These are phyloP conservation scores for Eupithecia subumbrata DNA, from an alignment of 2,888 invertebrate genomes.

Conservation along the genomic window DNA sequence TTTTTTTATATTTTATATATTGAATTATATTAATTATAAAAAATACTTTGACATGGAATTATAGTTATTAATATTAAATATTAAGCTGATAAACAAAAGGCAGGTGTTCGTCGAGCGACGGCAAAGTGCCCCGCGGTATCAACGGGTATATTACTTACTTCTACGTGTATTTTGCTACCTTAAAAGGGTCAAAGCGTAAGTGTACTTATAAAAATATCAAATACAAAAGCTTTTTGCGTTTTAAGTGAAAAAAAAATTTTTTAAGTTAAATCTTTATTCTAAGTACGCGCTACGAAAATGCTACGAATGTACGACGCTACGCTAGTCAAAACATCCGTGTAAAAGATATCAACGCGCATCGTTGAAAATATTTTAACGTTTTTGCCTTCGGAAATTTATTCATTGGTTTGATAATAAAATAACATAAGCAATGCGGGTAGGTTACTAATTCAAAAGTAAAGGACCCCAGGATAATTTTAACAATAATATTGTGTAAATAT, in stretches of 20 bases:
- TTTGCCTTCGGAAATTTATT: not conserved
- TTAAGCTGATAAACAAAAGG: not conserved
- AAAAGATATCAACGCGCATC: slow-evolving; percentile 42
- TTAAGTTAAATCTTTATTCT: not conserved
- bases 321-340: not conserved
- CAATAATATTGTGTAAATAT: not conserved
- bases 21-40: no score
- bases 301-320: not conserved
- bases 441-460: not conserved
- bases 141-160: not conserved
- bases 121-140: not conserved
- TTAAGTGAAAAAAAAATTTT: not conserved
- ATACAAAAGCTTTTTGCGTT: not conserved
- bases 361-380: not conserved
- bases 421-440: not conserved
- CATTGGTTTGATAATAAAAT: not conserved
- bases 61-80: no score
- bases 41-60: no score
- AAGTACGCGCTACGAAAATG: not conserved
- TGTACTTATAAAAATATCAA: not conserved
- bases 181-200: not conserved
- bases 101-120: not conserved
- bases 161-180: not conserved
- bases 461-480: not conserved
- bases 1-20: no score